Percentiles rank a stretch among this genome's conserved stretches.
Evolutionary conservation across 2,113 vertebrate genomes (phyloP).

Genomic region (Panurus biarmicus): DNA sequence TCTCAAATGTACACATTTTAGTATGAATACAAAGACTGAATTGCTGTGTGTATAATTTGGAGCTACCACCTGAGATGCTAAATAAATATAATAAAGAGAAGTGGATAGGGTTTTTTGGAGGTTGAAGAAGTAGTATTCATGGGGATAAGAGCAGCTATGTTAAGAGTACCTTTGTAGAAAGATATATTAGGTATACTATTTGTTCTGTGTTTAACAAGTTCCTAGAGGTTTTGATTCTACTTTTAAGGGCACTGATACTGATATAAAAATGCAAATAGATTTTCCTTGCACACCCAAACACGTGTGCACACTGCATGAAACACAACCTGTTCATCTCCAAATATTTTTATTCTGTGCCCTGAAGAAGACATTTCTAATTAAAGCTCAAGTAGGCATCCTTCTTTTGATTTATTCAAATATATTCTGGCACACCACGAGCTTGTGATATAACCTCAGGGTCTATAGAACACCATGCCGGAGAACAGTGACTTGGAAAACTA

Average conservation of each 20-base stretch:
- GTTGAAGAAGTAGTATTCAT: neutral
- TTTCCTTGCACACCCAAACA: neutral
- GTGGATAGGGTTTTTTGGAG: neutral
- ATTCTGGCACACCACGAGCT: neutral
- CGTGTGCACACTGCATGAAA: neutral
- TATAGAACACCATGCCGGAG: neutral
- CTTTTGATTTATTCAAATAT: neutral
- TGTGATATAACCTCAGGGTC: neutral
- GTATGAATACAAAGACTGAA: neutral
- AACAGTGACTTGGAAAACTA: neutral
- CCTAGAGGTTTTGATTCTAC: neutral
- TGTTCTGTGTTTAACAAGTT: neutral
- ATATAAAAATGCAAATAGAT: neutral
- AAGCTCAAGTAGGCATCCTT: neutral
- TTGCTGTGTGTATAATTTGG: fast-evolving
- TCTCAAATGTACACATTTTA: neutral
- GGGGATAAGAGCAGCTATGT: neutral
- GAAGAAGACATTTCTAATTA: neutral
- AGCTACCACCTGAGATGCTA: neutral
- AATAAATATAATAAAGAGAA: neutral
- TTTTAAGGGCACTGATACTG: neutral
- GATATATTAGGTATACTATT: neutral
- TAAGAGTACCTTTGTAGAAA: neutral
- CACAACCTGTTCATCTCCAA: fast-evolving
- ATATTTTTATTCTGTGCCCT: neutral